phyloP scores from a whole-genome alignment of 37 sponge, comb jelly and placozoan genomes.

The Bolinopsis microptera region DNA sequence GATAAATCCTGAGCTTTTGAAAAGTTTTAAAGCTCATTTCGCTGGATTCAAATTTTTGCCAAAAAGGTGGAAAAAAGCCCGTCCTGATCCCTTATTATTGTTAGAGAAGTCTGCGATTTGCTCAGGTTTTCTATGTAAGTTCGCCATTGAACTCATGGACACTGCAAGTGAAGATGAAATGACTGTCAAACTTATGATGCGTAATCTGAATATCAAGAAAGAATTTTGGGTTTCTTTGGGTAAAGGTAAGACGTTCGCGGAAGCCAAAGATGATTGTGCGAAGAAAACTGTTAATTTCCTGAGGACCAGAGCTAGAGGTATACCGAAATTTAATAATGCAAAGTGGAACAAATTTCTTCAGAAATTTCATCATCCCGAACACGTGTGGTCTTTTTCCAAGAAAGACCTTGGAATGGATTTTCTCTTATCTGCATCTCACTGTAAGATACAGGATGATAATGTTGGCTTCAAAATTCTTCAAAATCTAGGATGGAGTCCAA shows the following conservation, averaged over 20 bases:
- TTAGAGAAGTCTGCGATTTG: neutral
- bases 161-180: neutral
- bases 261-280: neutral
- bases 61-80: neutral
- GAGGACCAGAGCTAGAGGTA: neutral
- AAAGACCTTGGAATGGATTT: neutral
- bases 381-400: neutral
- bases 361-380: neutral
- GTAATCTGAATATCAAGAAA: neutral
- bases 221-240: neutral
- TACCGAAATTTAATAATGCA: neutral
- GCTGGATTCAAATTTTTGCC: neutral
- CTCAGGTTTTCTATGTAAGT: neutral
- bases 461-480: neutral
- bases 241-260: neutral
- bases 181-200: neutral
- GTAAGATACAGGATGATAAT: neutral
- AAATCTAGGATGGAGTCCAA: neutral
- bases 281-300: constrained; percentile 1
- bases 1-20: neutral
- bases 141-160: neutral
- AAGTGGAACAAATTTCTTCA: neutral
- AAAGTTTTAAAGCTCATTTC: neutral
- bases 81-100: neutral
- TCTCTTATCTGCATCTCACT: neutral